Evolutionary conservation across 2,113 vertebrate species (phyloP).

Genomic region (Pluvialis apricaria): DNA sequence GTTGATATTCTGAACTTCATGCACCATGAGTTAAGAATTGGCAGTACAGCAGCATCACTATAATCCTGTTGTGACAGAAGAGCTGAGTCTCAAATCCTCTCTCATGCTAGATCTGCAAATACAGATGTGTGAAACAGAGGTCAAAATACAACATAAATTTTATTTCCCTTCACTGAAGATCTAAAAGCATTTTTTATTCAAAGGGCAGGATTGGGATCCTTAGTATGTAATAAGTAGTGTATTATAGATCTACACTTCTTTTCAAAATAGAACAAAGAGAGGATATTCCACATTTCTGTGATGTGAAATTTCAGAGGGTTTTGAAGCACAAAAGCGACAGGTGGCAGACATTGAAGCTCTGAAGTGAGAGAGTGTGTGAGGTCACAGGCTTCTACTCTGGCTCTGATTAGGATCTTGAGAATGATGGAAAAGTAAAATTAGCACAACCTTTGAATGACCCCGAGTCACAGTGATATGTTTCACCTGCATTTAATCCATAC

Average conservation of each 20-base stretch:
- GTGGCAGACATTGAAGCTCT: background rate
- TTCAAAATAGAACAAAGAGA: background rate
- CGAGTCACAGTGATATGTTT: background rate
- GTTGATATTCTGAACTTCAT: background rate
- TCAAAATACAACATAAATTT: background rate
- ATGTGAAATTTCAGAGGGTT: background rate
- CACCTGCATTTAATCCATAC: background rate
- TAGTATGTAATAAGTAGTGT: background rate
- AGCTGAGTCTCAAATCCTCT: background rate
- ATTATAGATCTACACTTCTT: background rate
- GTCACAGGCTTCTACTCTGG: background rate
- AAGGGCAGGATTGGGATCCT: background rate
- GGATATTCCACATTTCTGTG: background rate
- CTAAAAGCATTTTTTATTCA: background rate
- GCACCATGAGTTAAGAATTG: background rate
- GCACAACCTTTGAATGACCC: background rate
- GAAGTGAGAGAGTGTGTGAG: background rate
- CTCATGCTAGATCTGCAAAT: background rate
- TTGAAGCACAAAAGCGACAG: conserved; percentile 3
- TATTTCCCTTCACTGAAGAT: background rate
- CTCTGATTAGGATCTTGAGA: background rate
- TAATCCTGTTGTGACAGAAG: background rate
- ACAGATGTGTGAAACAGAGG: background rate
- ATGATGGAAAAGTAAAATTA: conserved; percentile 12
- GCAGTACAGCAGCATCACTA: background rate